Percentiles rank a stretch among this genome's conserved stretches.
Evolutionary conservation across 2,888 invertebrate species (phyloP).

Genomic region (Erannis defoliaria): DNA sequence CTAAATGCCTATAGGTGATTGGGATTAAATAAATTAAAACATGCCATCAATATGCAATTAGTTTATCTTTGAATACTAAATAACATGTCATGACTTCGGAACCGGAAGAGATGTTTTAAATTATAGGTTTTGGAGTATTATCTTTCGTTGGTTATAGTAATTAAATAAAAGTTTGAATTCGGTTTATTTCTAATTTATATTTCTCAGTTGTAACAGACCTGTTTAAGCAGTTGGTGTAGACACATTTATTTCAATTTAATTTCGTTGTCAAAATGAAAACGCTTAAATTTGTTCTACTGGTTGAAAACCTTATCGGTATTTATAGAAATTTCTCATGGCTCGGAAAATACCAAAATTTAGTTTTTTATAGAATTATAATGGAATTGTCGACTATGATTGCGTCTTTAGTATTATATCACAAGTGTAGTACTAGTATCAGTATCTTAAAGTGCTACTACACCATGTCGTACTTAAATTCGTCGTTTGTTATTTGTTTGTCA

Average conservation of each 20-base stretch:
- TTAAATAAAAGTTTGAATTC: not conserved
- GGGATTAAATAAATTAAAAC: not conserved
- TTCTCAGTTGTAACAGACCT: not conserved
- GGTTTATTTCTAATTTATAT: not conserved
- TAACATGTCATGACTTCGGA: not conserved
- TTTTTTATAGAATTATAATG: constrained; percentile 26
- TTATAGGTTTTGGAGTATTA: too few relatives aligned
- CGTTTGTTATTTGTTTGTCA: constrained; percentile 12
- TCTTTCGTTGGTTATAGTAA: not conserved
- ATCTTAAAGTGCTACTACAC: not conserved
- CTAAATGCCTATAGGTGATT: too few relatives aligned
- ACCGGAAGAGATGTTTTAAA: not conserved
- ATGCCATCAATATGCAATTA: not conserved
- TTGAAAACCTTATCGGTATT: constrained; percentile 36
- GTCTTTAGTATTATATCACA: not conserved
- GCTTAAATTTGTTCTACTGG: constrained; percentile 27
- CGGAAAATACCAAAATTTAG: constrained; percentile 26
- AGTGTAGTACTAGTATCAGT: not conserved
- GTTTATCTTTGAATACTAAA: constrained; percentile 1
- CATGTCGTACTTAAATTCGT: constrained; percentile 20
- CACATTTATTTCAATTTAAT: not conserved
- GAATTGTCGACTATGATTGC: constrained; percentile 21
- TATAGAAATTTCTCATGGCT: constrained; percentile 33
- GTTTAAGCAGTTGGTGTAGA: not conserved
- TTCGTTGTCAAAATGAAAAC: constrained; percentile 7